Conservation (phyloP, 2,797 vertebrate genomes). For the Gymnoscopelus microlampas region DNA sequence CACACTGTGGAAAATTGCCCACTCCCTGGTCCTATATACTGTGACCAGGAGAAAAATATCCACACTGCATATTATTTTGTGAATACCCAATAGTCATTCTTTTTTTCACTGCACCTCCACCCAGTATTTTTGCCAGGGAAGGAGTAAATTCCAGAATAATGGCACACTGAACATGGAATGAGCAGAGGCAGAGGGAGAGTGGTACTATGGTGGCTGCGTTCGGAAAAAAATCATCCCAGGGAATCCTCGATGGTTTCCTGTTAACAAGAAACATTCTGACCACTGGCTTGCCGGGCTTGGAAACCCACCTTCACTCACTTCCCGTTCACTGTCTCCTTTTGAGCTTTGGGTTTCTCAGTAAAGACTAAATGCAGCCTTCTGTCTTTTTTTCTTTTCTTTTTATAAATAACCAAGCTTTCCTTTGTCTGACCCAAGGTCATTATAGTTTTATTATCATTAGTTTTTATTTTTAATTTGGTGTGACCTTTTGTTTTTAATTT, state of each 20-base stretch:
- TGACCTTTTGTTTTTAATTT: too few relatives aligned
- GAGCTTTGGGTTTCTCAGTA: too few relatives aligned
- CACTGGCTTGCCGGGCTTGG: too few relatives aligned
- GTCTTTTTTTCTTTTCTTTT: too few relatives aligned
- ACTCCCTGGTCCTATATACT: neutral
- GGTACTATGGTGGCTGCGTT: conserved; percentile 1
- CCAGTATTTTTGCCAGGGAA: neutral
- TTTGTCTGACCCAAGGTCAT: too few relatives aligned
- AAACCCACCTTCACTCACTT: too few relatives aligned
- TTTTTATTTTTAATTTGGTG: too few relatives aligned
- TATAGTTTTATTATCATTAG: too few relatives aligned
- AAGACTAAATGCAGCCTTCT: too few relatives aligned
- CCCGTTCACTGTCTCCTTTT: too few relatives aligned
- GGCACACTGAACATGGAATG: conserved; percentile 41
- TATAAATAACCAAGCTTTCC: too few relatives aligned
- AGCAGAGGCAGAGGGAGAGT: conserved; percentile 19
- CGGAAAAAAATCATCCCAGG: conserved; percentile 29
- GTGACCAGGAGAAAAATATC: neutral
- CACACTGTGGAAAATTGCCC: too few relatives aligned
- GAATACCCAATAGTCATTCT: neutral
- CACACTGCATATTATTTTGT: neutral
- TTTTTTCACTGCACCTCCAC: neutral
- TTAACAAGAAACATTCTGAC: conserved; percentile 8
- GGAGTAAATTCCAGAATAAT: conserved; percentile 55
- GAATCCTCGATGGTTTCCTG: conserved; percentile 47